A percentile compares a stretch with the other conserved stretches of the same genome.
phyloP scores from a whole-genome alignment of 2,888 invertebrate genomes.

The Rotaria magnacalcarata region DNA sequence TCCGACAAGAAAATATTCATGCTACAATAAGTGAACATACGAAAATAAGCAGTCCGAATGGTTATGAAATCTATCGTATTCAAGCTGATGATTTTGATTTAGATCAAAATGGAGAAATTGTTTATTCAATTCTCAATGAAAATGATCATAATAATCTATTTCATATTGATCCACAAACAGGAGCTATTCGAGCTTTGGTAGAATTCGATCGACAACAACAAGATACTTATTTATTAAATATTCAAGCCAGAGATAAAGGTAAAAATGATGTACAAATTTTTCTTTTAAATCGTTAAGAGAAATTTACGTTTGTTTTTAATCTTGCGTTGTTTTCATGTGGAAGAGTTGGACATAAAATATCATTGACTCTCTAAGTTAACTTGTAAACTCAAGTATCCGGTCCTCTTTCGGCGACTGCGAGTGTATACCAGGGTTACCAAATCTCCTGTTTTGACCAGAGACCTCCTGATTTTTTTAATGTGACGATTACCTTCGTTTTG shows the following conservation, averaged over 20 bases:
- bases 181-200: conserved; percentile 2
- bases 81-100: neutral
- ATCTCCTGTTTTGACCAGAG: too few relatives aligned
- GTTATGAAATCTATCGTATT: conserved; percentile 12
- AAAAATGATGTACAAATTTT: neutral
- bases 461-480: too few relatives aligned
- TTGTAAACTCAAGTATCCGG: too few relatives aligned
- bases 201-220: conserved; percentile 2
- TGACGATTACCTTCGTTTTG: too few relatives aligned
- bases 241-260: conserved; percentile 25
- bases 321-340: too few relatives aligned
- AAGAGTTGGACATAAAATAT: too few relatives aligned
- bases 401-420: too few relatives aligned
- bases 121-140: neutral
- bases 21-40: conserved; percentile 22
- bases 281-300: too few relatives aligned
- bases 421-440: too few relatives aligned
- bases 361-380: too few relatives aligned
- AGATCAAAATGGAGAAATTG: neutral
- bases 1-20: neutral
- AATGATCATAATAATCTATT: neutral
- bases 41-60: neutral
- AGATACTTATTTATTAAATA: neutral
- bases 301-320: too few relatives aligned
- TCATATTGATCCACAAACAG: conserved; percentile 27